Conservation (phyloP, 53 echinoderm and acorn worm species). For the Actinopyga echinites region DNA sequence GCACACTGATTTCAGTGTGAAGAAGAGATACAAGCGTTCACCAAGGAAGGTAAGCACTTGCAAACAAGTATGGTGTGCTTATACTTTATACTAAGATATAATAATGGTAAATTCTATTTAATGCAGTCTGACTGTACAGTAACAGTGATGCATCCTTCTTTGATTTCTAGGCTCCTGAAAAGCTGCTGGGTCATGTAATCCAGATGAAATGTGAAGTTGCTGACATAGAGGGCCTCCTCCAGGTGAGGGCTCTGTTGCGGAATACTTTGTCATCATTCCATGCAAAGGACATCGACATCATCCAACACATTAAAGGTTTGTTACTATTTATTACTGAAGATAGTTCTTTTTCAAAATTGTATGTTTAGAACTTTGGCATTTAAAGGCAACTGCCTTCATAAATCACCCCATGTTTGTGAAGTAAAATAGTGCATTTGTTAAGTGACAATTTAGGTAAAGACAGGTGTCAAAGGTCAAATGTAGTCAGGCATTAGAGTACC, state of each 20-base stretch:
- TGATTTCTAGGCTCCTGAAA: conserved; percentile 74
- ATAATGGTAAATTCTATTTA: too few relatives aligned
- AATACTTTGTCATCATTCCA: background rate
- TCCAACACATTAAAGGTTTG: conserved; percentile 15
- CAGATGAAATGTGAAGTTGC: conserved; percentile 73
- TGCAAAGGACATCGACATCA: conserved; percentile 1
- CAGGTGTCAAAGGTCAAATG: background rate
- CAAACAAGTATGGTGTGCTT: background rate
- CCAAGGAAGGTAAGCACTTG: background rate
- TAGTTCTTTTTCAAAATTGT: too few relatives aligned
- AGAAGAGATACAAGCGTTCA: background rate
- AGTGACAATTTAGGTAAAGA: background rate
- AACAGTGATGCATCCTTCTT: too few relatives aligned
- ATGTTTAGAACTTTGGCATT: too few relatives aligned
- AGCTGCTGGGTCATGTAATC: conserved; percentile 60
- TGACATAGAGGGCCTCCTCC: conserved; percentile 36
- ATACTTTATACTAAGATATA: too few relatives aligned
- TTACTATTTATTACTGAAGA: too few relatives aligned
- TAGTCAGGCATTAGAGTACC: background rate
- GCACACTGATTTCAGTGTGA: too few relatives aligned
- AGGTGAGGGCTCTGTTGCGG: background rate
- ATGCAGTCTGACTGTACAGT: too few relatives aligned
- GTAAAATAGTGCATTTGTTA: too few relatives aligned
- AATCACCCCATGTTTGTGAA: too few relatives aligned
- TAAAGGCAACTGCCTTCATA: too few relatives aligned